Evolutionary conservation across 2,888 invertebrate species (phyloP), one percentile per base, ranked within the genome.

Genomic region (Rotaria macrura): DNA sequence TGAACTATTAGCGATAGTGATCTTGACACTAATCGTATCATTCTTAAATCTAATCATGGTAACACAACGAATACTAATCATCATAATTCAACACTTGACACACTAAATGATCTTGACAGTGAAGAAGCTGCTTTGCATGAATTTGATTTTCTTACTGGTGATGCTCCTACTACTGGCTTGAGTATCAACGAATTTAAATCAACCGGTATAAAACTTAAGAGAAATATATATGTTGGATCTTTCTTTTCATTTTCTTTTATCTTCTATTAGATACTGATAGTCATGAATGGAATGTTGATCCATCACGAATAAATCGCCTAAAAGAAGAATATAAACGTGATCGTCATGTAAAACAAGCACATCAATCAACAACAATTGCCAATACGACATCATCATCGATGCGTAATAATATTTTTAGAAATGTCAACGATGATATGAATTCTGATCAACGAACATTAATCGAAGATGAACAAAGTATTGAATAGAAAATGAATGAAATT

Each of bases 301-400:
- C 90, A 87, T 90, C 90, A 84, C 89, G 89, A 87, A 89, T 92
- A 87, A 89, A 90, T 87, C 89, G 91, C 88, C 89, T 92, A 87
- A 91, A 91, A 89, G 91, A 92, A 87, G 90, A 91, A 88, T 92
- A 91, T 88, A 89, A 89, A 89, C 90, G 89, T 88, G 90, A 90
- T 88, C 88, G 84, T 87, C 90, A 87, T 38, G 29, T 38, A 29
- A 54, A 84, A 38, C 47, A 40, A 57, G 34, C 17, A 5, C 40
- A 57, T 29, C 57, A 57, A 43, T n/a, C 29, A 85, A 49, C 49
- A 52, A 40, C 55, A 29, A 49, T 47, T 47, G 23, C 52, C 20
- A 52, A 23, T 52, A 5, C 52, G 7, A 52, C 52, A 52, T 49
- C 85, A 65, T 6, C 84, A 83, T 43, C 79, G 5, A 54, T 25